phyloP scores from a whole-genome alignment of 2,797 vertebrate species.

The Menidia menidia region DNA sequence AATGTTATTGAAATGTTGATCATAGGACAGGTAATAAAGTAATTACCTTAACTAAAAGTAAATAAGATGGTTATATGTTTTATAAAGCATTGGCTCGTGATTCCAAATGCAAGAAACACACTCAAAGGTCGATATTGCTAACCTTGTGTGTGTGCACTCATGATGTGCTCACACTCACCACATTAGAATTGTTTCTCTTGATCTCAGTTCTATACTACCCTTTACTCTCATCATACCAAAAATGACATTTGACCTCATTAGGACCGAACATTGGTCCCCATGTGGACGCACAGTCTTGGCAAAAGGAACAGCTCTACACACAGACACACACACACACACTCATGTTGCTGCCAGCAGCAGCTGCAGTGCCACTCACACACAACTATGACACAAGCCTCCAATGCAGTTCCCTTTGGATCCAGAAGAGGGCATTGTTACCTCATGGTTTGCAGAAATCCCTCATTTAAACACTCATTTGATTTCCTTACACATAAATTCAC shows the following conservation, averaged over 20 bases:
- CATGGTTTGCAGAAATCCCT: slow-evolving; percentile 20
- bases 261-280: not conserved
- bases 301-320: too few species aligned
- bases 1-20: too few species aligned
- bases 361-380: too few species aligned
- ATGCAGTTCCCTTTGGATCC: slow-evolving; percentile 30
- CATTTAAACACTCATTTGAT: slow-evolving; percentile 26
- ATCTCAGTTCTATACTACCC: not conserved
- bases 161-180: too few species aligned
- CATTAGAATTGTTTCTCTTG: not conserved
- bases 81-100: not conserved
- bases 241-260: not conserved
- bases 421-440: slow-evolving; percentile 67
- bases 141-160: not conserved
- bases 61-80: not conserved
- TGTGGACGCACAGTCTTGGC: not conserved
- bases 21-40: too few species aligned
- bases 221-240: not conserved
- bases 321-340: too few species aligned
- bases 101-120: not conserved
- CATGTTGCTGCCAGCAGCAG: too few species aligned
- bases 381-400: not conserved
- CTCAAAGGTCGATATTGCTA: not conserved
- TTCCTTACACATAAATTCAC: slow-evolving; percentile 26
- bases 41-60: not conserved